Base-by-base conservation (phyloP, 2,888 invertebrate genomes). In the Diarsia mendica region DNA sequence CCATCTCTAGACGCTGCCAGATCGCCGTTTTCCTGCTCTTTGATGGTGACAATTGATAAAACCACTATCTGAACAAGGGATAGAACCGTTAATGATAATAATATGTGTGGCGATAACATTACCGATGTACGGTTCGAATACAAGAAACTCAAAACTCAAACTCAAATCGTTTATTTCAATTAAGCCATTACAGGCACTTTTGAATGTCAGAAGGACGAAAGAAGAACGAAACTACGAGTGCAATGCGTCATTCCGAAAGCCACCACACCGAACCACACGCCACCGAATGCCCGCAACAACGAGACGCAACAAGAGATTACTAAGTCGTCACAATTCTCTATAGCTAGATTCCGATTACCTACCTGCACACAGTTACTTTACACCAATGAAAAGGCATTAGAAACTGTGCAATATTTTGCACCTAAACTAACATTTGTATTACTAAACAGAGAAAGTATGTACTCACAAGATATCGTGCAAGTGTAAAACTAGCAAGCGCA, bases 391-490 rank as follows among this genome's bases (percentile, higher is more conserved):
- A 65, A 68, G 15, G 15, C 0, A 55, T 49, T 23, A 63, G 53
- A 55, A 75, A 46, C 44, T 13, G 1, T 44, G 28, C 20, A 64
- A 6, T 49, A 55, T 64, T 44, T 5, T 80, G 44, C 20, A 53
- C n/a, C n/a, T 49, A 6, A 53, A 8, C 53, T n/a, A 11, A 60
- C 48, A 10, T 28, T 8, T 28, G 2, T 8, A 51, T 65, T 46
- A 3, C 46, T 71, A 46, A 58, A 67, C 13, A 67, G 80, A 67
- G 80, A 84, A 79, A 81, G 74, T 53, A 28, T 44, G 53, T 63
- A 70, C 49, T 9, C 48, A 51, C 23, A 58, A 58, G 13, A 75
- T 53, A 33, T 39, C 60, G n/a, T 61, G 44, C 33, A 58, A 63
- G 49, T 65, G 18, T 58, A 73, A 13, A n/a, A 65, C 61, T 11